A percentile compares a stretch with the other conserved stretches of the same genome.
These are phyloP conservation scores for Scyliorhinus canicula DNA, from an alignment of 2,797 vertebrate species.

Conservation along the genomic window DNA sequence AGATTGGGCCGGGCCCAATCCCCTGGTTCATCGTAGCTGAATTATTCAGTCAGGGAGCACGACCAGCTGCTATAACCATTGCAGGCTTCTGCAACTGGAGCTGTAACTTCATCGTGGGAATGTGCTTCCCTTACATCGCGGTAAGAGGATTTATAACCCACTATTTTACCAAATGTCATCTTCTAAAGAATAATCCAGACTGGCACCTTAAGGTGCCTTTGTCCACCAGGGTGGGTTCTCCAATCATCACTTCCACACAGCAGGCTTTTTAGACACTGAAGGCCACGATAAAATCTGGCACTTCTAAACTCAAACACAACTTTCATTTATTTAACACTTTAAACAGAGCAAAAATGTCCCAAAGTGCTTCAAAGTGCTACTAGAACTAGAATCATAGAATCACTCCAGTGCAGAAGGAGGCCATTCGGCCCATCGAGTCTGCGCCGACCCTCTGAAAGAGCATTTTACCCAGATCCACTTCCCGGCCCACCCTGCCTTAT, in stretches of 20 bases:
- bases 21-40: conserved; percentile 98
- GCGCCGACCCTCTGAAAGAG: too few species aligned
- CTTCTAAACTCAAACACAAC: not conserved
- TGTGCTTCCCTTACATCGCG: conserved; percentile 84
- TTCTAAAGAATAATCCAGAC: not conserved
- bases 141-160: conserved; percentile 55
- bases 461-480: too few species aligned
- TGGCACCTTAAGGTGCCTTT: not conserved
- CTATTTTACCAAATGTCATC: not conserved
- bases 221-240: not conserved
- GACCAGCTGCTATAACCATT: conserved; percentile 80
- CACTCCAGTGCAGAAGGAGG: too few species aligned
- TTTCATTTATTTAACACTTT: not conserved
- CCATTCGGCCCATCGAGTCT: too few species aligned
- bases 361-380: too few species aligned
- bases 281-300: not conserved
- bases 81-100: conserved; percentile 91
- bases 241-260: not conserved
- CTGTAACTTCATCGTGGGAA: conserved; percentile 86
- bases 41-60: conserved; percentile 93
- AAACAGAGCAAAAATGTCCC: not conserved
- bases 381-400: too few species aligned
- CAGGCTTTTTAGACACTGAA: not conserved
- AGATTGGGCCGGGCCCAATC: conserved; percentile 91
- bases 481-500: too few species aligned